Evolutionary conservation across 2,888 invertebrate genomes (phyloP).

Genomic region (Tortricodes alternella): DNA sequence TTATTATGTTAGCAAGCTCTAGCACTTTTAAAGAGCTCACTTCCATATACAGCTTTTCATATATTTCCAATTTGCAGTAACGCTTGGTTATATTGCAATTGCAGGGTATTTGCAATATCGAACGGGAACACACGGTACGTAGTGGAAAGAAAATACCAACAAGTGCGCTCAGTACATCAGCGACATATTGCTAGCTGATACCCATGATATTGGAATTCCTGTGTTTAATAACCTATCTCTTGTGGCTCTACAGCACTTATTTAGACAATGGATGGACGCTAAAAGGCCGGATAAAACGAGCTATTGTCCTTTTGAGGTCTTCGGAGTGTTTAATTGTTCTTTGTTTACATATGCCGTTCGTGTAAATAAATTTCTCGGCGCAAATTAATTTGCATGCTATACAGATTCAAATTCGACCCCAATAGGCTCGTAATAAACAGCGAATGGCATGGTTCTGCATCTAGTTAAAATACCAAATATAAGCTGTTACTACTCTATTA

Average conservation of each 20-base stretch:
- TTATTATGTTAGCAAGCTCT: neutral
- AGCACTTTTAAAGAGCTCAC: neutral
- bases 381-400: slow-evolving; percentile 21
- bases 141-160: slow-evolving; percentile 66
- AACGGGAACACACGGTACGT: slow-evolving; percentile 55
- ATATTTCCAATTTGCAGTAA: slow-evolving; percentile 30
- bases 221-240: slow-evolving; percentile 42
- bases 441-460: neutral
- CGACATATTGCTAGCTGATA: slow-evolving; percentile 66
- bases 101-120: slow-evolving; percentile 61
- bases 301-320: slow-evolving; percentile 13
- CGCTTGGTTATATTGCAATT: slow-evolving; percentile 28
- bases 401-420: slow-evolving; percentile 9
- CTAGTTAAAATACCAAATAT: no score
- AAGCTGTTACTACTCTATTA: neutral
- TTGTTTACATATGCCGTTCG: slow-evolving; percentile 7
- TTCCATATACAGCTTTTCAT: slow-evolving; percentile 16
- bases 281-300: slow-evolving; percentile 4
- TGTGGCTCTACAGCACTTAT: neutral
- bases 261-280: slow-evolving; percentile 2
- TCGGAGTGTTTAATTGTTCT: slow-evolving; percentile 9
- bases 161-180: slow-evolving; percentile 48
- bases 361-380: neutral
- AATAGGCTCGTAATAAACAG: slow-evolving; percentile 4
- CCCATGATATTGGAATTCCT: slow-evolving; percentile 71